phyloP scores from a whole-genome alignment of 2,113 vertebrate species.

The Labrus mixtus region DNA sequence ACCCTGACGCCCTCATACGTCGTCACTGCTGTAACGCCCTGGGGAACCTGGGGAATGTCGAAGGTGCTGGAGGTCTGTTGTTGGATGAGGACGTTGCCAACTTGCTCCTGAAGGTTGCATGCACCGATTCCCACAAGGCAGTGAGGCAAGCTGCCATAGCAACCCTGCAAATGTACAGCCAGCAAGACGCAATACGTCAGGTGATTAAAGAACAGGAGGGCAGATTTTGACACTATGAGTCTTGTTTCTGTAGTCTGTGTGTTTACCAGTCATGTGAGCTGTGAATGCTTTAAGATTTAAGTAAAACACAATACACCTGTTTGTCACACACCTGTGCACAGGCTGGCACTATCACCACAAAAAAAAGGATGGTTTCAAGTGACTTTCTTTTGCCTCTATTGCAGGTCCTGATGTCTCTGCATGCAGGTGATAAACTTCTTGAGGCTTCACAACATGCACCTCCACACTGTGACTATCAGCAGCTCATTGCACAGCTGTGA shows the following conservation, averaged over 20 bases:
- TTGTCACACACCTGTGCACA: not conserved
- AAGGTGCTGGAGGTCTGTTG: conserved; percentile 56
- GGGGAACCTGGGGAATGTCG: conserved; percentile 69
- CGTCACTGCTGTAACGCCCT: conserved; percentile 78
- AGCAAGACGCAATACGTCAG: conserved; percentile 70
- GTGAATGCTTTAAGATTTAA: not conserved
- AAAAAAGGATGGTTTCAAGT: not conserved
- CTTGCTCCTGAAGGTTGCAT: conserved; percentile 73
- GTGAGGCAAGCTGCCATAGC: conserved; percentile 78
- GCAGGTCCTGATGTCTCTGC: conserved; percentile 66
- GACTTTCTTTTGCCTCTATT: not conserved
- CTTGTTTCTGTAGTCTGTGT: not conserved
- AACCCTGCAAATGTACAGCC: conserved; percentile 72
- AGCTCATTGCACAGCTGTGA: conserved; percentile 61
- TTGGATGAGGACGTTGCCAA: conserved; percentile 56
- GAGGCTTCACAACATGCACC: conserved; percentile 47
- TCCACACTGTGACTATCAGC: conserved; percentile 54
- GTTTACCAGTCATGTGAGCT: not conserved
- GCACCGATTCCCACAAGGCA: conserved; percentile 74
- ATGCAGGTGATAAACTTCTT: conserved; percentile 65
- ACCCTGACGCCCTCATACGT: conserved; percentile 78
- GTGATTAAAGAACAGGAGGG: conserved; percentile 57
- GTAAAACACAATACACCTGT: too few relatives aligned
- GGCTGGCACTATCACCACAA: not conserved
- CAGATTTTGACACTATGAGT: not conserved